Evolutionary conservation across 2,113 vertebrate genomes (phyloP).

Genomic region (Abramis brama): DNA sequence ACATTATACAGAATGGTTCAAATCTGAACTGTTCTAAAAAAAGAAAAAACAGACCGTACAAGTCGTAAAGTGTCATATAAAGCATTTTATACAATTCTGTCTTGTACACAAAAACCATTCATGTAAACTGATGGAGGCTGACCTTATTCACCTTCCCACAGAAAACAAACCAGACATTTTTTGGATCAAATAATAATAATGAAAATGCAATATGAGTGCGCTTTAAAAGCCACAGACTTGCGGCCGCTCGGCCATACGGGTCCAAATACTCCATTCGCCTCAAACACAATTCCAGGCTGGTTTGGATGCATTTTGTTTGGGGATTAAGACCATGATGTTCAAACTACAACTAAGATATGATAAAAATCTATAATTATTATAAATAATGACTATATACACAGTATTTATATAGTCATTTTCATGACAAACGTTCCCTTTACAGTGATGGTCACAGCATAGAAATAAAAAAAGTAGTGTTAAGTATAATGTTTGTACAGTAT

Average conservation of each 20-base stretch:
- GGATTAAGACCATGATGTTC: not conserved
- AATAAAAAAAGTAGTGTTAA: not conserved
- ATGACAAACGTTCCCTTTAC: not conserved
- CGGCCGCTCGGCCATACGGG: not conserved
- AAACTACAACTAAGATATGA: not conserved
- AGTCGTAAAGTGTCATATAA: not conserved
- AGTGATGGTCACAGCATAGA: not conserved
- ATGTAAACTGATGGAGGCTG: not conserved
- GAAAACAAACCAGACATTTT: conserved; percentile 1
- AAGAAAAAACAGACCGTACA: too few relatives aligned
- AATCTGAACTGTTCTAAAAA: not conserved
- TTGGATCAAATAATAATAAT: not conserved
- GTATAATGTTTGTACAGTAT: not conserved
- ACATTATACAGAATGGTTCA: not conserved
- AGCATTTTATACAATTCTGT: not conserved
- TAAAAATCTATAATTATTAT: conserved; percentile 1
- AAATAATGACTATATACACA: not conserved
- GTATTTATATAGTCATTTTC: not conserved
- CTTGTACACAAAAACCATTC: not conserved
- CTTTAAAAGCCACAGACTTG: conserved; percentile 10
- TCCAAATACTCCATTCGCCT: not conserved
- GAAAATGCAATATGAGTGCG: not conserved
- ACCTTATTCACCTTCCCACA: not conserved
- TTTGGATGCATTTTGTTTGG: not conserved
- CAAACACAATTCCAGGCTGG: not conserved